These are phyloP conservation scores for Falco rusticolus DNA, from an alignment of 2,797 vertebrate genomes.

Conservation along the genomic window DNA sequence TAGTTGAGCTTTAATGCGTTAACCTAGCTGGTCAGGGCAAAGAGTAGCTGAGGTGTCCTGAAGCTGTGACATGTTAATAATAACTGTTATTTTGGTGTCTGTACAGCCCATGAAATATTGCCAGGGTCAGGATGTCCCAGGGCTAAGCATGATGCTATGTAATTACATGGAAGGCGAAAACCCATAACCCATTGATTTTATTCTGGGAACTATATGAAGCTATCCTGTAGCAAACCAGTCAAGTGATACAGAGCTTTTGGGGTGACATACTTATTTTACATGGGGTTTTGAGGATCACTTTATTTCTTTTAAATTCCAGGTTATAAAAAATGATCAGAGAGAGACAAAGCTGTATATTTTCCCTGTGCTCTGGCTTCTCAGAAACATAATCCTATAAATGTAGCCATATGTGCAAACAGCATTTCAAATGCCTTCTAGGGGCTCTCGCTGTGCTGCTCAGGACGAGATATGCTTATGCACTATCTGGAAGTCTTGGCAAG, in stretches of 20 bases:
- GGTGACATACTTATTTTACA: neutral
- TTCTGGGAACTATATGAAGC: neutral
- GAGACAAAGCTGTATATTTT: neutral
- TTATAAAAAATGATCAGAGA: neutral
- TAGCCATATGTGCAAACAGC: neutral
- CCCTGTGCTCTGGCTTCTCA: neutral
- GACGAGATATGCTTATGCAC: neutral
- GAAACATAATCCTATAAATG: neutral
- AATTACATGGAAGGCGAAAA: neutral
- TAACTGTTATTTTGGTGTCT: neutral
- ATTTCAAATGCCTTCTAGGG: neutral
- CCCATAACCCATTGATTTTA: neutral
- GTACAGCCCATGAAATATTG: neutral
- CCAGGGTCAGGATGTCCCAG: neutral
- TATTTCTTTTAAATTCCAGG: neutral
- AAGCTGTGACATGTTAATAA: neutral
- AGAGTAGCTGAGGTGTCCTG: neutral
- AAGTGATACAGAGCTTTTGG: neutral
- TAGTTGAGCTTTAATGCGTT: neutral
- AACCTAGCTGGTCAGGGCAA: neutral
- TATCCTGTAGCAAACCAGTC: neutral
- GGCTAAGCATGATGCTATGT: neutral
- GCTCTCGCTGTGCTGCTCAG: neutral
- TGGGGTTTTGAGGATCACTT: neutral
- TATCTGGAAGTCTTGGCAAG: neutral